Conservation (phyloP, 2,797 vertebrate genomes). For the Bradypodion pumilum region DNA sequence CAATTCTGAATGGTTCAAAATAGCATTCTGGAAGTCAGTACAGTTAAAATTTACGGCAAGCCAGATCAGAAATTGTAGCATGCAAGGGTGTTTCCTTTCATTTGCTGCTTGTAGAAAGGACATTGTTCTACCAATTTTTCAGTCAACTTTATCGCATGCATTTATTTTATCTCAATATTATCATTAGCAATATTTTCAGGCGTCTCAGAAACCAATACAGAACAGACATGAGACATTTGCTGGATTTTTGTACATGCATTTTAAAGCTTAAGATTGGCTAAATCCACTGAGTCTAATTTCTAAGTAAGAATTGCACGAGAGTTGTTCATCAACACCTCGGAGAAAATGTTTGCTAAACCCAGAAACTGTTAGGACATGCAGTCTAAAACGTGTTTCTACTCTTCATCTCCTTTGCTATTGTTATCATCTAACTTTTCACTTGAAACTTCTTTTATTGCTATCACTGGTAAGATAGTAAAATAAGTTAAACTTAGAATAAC, state of each 20-base stretch:
- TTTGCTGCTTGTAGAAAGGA: slow-evolving; percentile 23
- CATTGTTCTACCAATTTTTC: background rate
- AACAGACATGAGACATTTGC: background rate
- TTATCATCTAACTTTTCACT: slow-evolving; percentile 45
- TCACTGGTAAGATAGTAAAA: slow-evolving; percentile 29
- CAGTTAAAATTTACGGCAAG: slow-evolving; percentile 14
- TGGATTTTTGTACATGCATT: background rate
- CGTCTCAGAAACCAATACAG: slow-evolving; percentile 4
- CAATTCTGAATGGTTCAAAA: slow-evolving; percentile 70
- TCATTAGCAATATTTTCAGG: slow-evolving; percentile 26
- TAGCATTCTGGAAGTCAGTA: slow-evolving; percentile 54
- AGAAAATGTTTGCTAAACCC: background rate
- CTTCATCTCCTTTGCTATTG: slow-evolving; percentile 64
- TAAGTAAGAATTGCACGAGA: background rate
- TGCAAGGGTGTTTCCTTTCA: slow-evolving; percentile 15
- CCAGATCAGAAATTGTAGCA: slow-evolving; percentile 39
- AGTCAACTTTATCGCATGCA: background rate
- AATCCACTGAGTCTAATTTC: background rate
- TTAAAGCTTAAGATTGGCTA: background rate
- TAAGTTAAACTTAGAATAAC: background rate
- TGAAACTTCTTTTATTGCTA: slow-evolving; percentile 59
- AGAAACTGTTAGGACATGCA: background rate
- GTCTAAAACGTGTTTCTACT: slow-evolving; percentile 3
- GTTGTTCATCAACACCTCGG: background rate
- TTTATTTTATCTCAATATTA: background rate